Conservation (phyloP, 2,113 vertebrate genomes). For the Myrmecophaga tridactyla region DNA sequence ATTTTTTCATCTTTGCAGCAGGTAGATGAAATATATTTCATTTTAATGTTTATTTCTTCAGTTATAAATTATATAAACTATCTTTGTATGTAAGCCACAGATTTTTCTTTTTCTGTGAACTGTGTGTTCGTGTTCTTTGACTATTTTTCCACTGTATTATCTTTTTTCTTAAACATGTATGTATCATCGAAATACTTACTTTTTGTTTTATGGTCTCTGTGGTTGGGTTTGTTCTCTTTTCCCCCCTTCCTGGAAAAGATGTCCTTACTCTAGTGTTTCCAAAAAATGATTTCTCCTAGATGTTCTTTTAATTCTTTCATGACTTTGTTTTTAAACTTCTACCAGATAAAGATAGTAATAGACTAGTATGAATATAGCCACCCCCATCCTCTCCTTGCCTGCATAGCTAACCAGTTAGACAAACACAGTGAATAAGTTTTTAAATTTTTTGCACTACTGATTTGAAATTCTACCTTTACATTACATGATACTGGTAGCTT, state of each 20-base stretch:
- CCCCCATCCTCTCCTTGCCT: no score
- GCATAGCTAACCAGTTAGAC: background rate
- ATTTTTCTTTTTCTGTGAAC: constrained; percentile 13
- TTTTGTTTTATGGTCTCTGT: background rate
- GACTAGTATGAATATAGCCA: background rate
- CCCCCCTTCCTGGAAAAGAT: background rate
- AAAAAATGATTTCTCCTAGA: background rate
- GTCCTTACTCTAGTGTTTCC: background rate
- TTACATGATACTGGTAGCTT: background rate
- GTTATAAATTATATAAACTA: background rate
- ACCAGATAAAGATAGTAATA: background rate
- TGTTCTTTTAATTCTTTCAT: constrained; percentile 51
- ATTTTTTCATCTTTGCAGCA: constrained; percentile 5
- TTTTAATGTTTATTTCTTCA: constrained; percentile 18
- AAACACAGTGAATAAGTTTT: background rate
- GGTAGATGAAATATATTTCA: background rate
- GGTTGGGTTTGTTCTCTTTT: background rate
- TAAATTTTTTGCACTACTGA: background rate
- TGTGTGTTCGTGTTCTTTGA: background rate
- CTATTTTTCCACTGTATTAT: background rate
- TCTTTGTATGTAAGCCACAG: background rate
- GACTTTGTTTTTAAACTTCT: constrained; percentile 16
- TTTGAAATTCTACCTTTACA: background rate
- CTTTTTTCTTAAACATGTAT: background rate
- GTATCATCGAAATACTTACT: background rate